Conservation (phyloP, 2,888 invertebrate genomes). For the Drosophila monieri region DNA sequence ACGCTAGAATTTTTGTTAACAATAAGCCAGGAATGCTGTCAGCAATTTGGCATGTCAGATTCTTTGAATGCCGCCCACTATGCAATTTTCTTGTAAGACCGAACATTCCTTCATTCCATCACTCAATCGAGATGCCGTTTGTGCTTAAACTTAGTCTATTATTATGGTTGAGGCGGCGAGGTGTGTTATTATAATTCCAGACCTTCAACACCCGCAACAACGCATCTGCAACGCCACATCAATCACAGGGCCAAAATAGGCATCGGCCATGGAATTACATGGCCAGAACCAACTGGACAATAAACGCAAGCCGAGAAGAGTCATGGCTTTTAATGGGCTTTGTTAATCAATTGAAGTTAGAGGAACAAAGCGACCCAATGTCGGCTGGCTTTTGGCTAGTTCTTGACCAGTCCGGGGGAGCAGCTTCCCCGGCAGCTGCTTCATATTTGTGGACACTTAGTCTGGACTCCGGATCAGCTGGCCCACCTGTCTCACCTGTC, state of each 20-base stretch:
- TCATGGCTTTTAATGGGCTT: constrained; percentile 79
- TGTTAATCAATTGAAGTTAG: constrained; percentile 62
- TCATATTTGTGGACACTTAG: constrained; percentile 25
- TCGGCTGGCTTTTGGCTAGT: constrained; percentile 11
- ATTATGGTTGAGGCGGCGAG: constrained; percentile 38
- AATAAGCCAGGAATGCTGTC: constrained; percentile 34
- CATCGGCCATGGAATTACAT: constrained; percentile 39
- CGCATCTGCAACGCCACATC: constrained; percentile 61
- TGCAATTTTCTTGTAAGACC: constrained; percentile 52
- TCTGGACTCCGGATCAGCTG: constrained; percentile 9
- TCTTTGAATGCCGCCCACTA: constrained; percentile 31
- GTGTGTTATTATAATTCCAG: constrained; percentile 58
- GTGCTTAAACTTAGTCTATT: constrained; percentile 55
- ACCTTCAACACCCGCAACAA: constrained; percentile 75
- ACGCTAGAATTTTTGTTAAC: background rate
- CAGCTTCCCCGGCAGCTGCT: constrained; percentile 22
- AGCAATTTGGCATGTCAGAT: constrained; percentile 38
- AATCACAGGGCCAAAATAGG: constrained; percentile 70
- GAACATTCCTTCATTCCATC: constrained; percentile 18
- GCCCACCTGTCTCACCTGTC: constrained; percentile 37
- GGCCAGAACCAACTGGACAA: constrained; percentile 54
- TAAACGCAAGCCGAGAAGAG: constrained; percentile 71
- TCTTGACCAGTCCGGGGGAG: constrained; percentile 7
- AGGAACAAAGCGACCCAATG: constrained; percentile 3
- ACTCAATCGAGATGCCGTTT: constrained; percentile 42